Evolutionary conservation across 2,797 vertebrate species (phyloP), one percentile per base, ranked within the genome.

Genomic region (Takifugu rubripes): DNA sequence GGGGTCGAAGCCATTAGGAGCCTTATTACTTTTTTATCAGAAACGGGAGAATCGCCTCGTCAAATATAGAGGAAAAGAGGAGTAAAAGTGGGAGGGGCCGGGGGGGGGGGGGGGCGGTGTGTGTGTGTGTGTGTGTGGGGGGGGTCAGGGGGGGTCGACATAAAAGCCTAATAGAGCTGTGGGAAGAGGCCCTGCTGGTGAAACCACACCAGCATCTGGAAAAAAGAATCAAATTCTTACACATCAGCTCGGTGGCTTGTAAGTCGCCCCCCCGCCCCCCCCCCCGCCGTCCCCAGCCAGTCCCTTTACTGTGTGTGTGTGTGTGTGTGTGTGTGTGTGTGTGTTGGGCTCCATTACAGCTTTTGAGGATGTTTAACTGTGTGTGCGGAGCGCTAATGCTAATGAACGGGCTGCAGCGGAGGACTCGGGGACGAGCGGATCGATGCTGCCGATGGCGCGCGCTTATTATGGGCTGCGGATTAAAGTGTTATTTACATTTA

Each of bases 11-110:
- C 87, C 82, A 88, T 90, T 90, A 90, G 87, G 81, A 80, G 66
- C 77, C 84, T 84, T 89, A 92, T 92, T 90, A 90, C 87, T 91
- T 90, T 92, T 92, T 91, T 88, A 90, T 91, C 89, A 88, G 87
- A 81, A 83, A 78, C 68, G 64, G 66, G 79, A 78, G 84, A 75
- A 84, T 89, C 83, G 80, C 80, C 83, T 72, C 17, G 60, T 66
- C 65, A 71, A 79, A 82, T 70, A 83, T 72, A 70, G 50, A 61
- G 54, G 52, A 61, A 65, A 60, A 59, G 69, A 54, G 60, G 56
- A 70, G 57, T 55, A 58, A 77, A 64, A 82, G 58, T 59, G 56
- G 64, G 21, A 12, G 10, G 5, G 56, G 66, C 76, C 54, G 55
- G 60, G 49, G 54, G 42, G 49, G 21, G 21, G 21, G 21, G 21